Evolutionary conservation across 2,113 vertebrate species (phyloP).

Genomic region (Potamarius usumacintae): DNA sequence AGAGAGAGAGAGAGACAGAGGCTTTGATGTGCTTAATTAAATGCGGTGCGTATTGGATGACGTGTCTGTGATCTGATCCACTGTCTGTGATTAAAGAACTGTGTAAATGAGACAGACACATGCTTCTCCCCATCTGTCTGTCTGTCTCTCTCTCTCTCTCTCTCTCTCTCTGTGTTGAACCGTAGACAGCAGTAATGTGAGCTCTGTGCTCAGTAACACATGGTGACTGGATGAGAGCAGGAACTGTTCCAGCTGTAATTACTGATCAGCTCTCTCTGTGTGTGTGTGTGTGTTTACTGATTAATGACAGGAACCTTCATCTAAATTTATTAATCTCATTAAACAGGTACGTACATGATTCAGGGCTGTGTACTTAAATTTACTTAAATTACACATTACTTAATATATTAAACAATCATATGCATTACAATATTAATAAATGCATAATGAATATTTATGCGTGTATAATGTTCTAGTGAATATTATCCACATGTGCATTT

Average conservation of each 20-base stretch:
- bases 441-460: neutral
- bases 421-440: neutral
- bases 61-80: conserved; percentile 3
- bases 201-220: conserved; percentile 19
- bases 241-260: conserved; percentile 10
- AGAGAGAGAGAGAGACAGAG: no score
- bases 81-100: conserved; percentile 11
- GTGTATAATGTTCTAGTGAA: neutral
- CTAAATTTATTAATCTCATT: conserved; percentile 11
- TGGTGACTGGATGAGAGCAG: conserved; percentile 18
- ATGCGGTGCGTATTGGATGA: conserved; percentile 20
- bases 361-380: neutral
- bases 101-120: neutral
- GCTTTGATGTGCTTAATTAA: conserved; percentile 49
- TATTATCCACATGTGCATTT: neutral
- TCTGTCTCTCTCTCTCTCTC: neutral
- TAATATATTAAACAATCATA: neutral
- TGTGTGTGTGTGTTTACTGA: neutral
- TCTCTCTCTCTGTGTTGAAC: neutral
- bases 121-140: neutral
- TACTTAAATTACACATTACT: neutral
- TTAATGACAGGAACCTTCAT: neutral
- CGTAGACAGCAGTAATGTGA: conserved; percentile 6
- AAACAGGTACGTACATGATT: neutral
- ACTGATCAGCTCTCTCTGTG: neutral